Conservation (phyloP, 2,888 invertebrate species). For the Trichopria drosophilae region DNA sequence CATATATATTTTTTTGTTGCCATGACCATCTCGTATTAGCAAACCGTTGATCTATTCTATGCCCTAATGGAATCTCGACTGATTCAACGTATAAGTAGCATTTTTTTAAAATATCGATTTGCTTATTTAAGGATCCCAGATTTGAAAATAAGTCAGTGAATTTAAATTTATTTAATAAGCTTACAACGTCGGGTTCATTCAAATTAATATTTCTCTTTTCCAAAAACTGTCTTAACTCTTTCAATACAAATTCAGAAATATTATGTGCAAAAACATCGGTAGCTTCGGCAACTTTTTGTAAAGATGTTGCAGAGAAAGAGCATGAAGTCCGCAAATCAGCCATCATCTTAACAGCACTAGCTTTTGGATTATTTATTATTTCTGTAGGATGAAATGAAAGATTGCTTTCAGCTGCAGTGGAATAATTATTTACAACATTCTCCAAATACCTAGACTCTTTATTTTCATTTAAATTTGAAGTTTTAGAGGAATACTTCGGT, state of each 20-base stretch:
- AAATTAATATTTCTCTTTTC: background rate
- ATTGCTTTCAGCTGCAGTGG: no score
- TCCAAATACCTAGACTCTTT: no score
- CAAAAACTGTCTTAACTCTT: background rate
- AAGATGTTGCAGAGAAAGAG: background rate
- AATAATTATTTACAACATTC: no score
- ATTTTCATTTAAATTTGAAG: no score
- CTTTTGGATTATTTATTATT: background rate
- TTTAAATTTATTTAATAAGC: background rate
- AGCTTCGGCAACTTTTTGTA: background rate
- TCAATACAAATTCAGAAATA: background rate
- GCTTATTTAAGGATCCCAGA: background rate
- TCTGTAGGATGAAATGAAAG: conserved; percentile 2
- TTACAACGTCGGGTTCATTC: background rate
- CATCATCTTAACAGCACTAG: conserved; percentile 9
- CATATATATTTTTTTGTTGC: conserved; percentile 1
- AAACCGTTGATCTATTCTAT: background rate
- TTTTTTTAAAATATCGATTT: conserved; percentile 4
- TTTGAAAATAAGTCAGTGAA: background rate
- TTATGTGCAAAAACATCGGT: background rate
- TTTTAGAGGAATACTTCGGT: no score
- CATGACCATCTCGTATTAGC: background rate
- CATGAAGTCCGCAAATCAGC: background rate
- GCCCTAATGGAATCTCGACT: background rate
- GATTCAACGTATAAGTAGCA: conserved; percentile 1